Percentiles rank a stretch among this genome's conserved stretches.
phyloP scores from a whole-genome alignment of 2,797 vertebrate species.

The Buceros bicornis region DNA sequence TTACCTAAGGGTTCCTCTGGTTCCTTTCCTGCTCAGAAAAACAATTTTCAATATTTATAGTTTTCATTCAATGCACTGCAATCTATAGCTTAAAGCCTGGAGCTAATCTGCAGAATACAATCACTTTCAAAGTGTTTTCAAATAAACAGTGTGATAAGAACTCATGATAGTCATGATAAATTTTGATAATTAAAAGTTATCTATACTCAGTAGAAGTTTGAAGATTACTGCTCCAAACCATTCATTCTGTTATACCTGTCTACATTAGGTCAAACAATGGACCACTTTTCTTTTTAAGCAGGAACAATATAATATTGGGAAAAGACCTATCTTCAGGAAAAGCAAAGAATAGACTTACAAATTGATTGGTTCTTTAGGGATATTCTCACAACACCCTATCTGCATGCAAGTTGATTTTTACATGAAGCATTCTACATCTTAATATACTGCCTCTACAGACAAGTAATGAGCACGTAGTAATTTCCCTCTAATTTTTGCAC shows the following conservation, averaged over 20 bases:
- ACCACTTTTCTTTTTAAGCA: background rate
- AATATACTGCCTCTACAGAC: background rate
- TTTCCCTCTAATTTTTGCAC: background rate
- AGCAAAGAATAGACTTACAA: background rate
- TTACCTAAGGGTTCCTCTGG: fast-evolving
- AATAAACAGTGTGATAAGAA: background rate
- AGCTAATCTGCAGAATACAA: background rate
- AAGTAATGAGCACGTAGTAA: background rate
- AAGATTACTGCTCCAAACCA: background rate
- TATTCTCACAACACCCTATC: background rate
- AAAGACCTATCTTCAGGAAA: background rate
- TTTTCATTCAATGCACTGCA: background rate
- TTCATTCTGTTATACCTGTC: background rate
- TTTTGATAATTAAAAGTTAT: background rate
- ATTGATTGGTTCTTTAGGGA: background rate
- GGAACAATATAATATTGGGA: background rate
- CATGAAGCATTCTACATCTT: background rate
- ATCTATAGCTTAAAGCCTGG: background rate
- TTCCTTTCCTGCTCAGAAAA: background rate
- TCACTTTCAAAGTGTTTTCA: background rate
- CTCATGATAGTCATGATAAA: background rate
- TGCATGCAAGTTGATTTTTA: background rate
- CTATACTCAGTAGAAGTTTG: background rate
- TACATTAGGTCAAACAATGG: background rate
- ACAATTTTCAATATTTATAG: background rate